phyloP scores from a whole-genome alignment of 2,797 vertebrate species.

The Hoplostethus atlanticus region DNA sequence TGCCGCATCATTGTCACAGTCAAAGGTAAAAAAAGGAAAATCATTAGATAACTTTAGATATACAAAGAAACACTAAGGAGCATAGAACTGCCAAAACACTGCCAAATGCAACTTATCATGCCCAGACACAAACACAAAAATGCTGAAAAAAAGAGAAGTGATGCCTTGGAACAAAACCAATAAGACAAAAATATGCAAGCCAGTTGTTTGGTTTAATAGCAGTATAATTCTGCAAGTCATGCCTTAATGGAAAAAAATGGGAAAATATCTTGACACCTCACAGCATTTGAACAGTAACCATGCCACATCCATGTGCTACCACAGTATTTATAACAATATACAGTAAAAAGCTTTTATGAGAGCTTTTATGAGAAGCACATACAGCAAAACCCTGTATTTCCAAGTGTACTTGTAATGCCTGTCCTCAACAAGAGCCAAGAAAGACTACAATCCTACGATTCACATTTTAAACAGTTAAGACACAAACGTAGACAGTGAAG shows the following conservation, averaged over 20 bases:
- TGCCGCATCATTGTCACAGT: slow-evolving; percentile 56
- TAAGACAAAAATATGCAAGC: neutral
- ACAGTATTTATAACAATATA: neutral
- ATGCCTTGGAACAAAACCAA: neutral
- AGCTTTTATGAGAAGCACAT: neutral
- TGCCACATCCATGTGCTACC: slow-evolving; percentile 14
- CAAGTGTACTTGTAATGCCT: slow-evolving; percentile 19
- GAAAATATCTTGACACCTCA: neutral
- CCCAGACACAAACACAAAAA: slow-evolving; percentile 28
- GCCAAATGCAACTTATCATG: slow-evolving; percentile 53
- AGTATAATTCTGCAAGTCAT: slow-evolving; percentile 26
- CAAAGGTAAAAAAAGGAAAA: slow-evolving; percentile 30
- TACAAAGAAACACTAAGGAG: slow-evolving; percentile 42
- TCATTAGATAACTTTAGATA: slow-evolving; percentile 40
- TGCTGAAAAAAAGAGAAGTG: slow-evolving; percentile 1
- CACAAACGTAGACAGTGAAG: slow-evolving; percentile 25
- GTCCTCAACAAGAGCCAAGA: slow-evolving; percentile 8
- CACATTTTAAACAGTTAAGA: slow-evolving; percentile 23
- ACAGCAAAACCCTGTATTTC: slow-evolving; percentile 19
- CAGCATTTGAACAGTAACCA: slow-evolving; percentile 9
- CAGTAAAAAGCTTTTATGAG: slow-evolving; percentile 12
- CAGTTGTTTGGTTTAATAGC: slow-evolving; percentile 42
- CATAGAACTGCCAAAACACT: slow-evolving; percentile 53
- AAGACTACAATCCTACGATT: neutral
- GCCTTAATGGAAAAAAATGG: neutral